Evolutionary conservation across 2,888 invertebrate species (phyloP).

Genomic region (Mimumesa dahlbomi): DNA sequence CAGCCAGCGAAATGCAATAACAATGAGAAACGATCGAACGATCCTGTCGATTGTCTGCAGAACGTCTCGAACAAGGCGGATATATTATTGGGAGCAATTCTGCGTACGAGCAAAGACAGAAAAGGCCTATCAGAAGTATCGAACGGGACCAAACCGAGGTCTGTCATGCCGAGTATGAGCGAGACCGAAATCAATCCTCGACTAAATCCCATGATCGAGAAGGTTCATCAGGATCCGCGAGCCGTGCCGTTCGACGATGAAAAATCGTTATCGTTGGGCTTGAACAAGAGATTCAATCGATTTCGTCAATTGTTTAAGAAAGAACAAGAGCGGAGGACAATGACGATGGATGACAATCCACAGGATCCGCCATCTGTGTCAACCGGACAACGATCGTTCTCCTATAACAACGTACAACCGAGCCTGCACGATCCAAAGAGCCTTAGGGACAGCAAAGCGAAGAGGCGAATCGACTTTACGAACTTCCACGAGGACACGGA

Average conservation of each 20-base stretch:
- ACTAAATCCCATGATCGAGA: slow-evolving; percentile 16
- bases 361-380: too few relatives aligned
- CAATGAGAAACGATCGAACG: slow-evolving; percentile 35
- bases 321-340: slow-evolving; percentile 62
- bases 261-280: slow-evolving; percentile 66
- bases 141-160: slow-evolving; percentile 64
- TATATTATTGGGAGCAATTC: slow-evolving; percentile 82
- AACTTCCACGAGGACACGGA: slow-evolving; percentile 41
- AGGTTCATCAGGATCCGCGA: slow-evolving; percentile 26
- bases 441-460: slow-evolving; percentile 53
- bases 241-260: slow-evolving; percentile 64
- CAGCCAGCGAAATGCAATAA: slow-evolving; percentile 34
- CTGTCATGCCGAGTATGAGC: slow-evolving; percentile 22
- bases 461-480: slow-evolving; percentile 68
- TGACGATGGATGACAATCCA: slow-evolving; percentile 46
- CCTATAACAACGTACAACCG: slow-evolving; percentile 50
- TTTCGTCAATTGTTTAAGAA: slow-evolving; percentile 75
- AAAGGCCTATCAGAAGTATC: slow-evolving; percentile 67
- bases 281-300: slow-evolving; percentile 74
- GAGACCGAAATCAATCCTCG: slow-evolving; percentile 38
- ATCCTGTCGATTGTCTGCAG: slow-evolving; percentile 42
- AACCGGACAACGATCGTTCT: slow-evolving; percentile 21
- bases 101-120: slow-evolving; percentile 81
- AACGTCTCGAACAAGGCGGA: slow-evolving; percentile 81
- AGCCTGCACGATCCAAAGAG: slow-evolving; percentile 46